Evolutionary conservation across 2,888 invertebrate species (phyloP).

Genomic region (Erebia epiphron): DNA sequence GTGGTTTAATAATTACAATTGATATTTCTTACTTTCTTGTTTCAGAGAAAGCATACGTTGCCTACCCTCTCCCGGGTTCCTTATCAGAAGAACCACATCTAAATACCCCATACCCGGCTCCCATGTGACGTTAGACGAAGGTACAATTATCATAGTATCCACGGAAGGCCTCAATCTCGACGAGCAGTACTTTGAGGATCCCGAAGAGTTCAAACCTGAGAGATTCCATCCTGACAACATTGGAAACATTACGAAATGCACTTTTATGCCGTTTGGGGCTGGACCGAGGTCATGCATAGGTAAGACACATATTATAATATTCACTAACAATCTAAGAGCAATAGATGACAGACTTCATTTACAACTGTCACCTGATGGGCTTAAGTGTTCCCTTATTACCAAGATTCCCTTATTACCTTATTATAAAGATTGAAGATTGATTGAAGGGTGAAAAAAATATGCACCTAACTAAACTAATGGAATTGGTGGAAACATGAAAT

Average conservation of each 20-base stretch:
- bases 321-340: too few relatives aligned
- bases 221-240: conserved; percentile 43
- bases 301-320: neutral
- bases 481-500: too few relatives aligned
- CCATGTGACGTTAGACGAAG: conserved; percentile 41
- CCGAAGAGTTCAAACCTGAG: conserved; percentile 45
- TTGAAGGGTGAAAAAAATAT: too few relatives aligned
- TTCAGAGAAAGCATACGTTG: conserved; percentile 53
- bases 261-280: conserved; percentile 25
- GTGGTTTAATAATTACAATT: too few relatives aligned
- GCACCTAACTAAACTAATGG: too few relatives aligned
- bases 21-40: neutral
- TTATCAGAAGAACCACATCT: conserved; percentile 39
- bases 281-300: conserved; percentile 19
- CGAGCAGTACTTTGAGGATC: conserved; percentile 43
- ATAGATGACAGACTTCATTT: too few relatives aligned
- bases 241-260: conserved; percentile 36
- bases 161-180: conserved; percentile 39
- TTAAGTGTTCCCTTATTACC: too few relatives aligned
- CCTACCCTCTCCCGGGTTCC: conserved; percentile 39
- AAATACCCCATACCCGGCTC: conserved; percentile 36
- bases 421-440: too few relatives aligned
- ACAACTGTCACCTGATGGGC: too few relatives aligned
- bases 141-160: conserved; percentile 39
- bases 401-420: too few relatives aligned